phyloP scores from a whole-genome alignment of 2,797 vertebrate species.

The Podargus strigoides region DNA sequence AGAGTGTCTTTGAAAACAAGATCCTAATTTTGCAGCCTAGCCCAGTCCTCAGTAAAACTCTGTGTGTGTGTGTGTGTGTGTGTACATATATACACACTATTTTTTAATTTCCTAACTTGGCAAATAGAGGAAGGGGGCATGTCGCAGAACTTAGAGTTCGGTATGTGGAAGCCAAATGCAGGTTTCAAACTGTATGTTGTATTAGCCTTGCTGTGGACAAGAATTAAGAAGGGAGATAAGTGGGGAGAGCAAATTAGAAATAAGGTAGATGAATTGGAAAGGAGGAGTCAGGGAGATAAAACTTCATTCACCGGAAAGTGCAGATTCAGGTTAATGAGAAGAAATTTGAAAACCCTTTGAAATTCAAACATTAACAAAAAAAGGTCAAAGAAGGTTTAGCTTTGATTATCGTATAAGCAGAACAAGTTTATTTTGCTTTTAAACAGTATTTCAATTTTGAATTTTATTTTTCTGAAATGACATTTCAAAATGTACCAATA shows the following conservation, averaged over 20 bases:
- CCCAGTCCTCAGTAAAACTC: neutral
- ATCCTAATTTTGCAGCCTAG: neutral
- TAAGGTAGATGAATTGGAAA: neutral
- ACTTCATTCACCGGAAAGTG: neutral
- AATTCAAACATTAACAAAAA: neutral
- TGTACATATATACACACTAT: neutral
- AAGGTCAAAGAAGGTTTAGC: neutral
- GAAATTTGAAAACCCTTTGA: neutral
- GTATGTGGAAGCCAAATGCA: neutral
- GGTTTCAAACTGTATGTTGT: neutral
- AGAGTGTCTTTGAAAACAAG: neutral
- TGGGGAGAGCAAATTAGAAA: neutral
- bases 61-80: neutral
- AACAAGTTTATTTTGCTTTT: neutral
- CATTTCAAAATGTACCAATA: neutral
- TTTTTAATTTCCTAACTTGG: neutral
- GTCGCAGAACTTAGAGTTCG: neutral
- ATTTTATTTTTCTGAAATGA: neutral
- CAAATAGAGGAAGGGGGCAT: neutral
- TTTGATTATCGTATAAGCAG: neutral
- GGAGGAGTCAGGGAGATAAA: neutral
- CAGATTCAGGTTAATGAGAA: neutral
- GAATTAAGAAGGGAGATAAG: neutral
- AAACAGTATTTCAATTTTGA: neutral
- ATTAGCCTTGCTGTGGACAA: neutral